A percentile compares a stretch with the other conserved stretches of the same genome.
These are phyloP conservation scores for Tapirus terrestris DNA, from an alignment of 2,113 vertebrate species.

Conservation along the genomic window DNA sequence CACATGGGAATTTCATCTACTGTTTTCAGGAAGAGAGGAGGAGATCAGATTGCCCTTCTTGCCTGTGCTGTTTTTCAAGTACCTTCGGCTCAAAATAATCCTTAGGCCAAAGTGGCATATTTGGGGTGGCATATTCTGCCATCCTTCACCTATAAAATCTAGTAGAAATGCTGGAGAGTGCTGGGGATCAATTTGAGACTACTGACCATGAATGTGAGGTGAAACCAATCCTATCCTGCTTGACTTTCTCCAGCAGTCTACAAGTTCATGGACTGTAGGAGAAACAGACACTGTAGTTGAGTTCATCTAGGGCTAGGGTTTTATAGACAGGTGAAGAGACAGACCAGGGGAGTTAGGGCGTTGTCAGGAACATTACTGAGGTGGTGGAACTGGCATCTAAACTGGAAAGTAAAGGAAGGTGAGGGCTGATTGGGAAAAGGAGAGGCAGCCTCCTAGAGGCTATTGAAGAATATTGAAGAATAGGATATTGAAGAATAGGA, in stretches of 20 bases:
- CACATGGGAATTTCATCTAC: background rate
- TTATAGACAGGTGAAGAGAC: background rate
- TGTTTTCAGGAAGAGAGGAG: background rate
- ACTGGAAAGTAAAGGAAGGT: background rate
- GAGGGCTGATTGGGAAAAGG: background rate
- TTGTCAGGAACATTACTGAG: background rate
- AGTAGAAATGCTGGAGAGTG: background rate
- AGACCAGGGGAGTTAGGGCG: background rate
- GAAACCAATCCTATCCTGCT: background rate
- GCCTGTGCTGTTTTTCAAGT: background rate
- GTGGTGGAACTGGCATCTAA: background rate
- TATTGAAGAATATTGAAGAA: background rate
- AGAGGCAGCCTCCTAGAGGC: background rate
- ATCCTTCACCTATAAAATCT: background rate
- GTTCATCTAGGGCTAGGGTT: background rate
- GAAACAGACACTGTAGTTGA: background rate
- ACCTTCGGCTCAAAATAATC: background rate
- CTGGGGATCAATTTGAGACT: background rate
- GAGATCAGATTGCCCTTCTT: background rate
- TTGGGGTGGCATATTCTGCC: background rate
- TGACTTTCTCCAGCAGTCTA: background rate
- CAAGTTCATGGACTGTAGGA: background rate
- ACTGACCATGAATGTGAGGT: background rate
- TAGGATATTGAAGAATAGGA: background rate
- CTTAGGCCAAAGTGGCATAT: background rate